Conservation (phyloP, 1,140 invertebrate species). For the Drosophila pectinifera region DNA sequence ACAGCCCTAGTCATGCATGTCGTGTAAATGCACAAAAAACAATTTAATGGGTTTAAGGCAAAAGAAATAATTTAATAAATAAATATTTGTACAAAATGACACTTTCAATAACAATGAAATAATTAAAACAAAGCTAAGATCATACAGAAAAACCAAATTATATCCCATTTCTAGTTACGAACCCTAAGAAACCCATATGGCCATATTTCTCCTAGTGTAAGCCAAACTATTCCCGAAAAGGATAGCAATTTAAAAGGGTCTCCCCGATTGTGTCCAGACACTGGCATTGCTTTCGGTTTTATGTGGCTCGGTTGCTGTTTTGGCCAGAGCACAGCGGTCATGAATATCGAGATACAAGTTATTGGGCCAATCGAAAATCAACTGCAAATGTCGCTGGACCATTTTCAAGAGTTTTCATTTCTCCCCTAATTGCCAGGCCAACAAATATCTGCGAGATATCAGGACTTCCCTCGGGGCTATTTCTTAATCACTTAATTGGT, state of each 20-base stretch:
- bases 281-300: slow-evolving; percentile 36
- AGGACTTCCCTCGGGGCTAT: slow-evolving; percentile 13
- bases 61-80: background rate
- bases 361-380: slow-evolving; percentile 25
- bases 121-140: background rate
- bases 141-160: background rate
- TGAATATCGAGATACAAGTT: slow-evolving; percentile 28
- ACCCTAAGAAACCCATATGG: too few relatives aligned
- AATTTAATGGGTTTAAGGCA: background rate
- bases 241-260: slow-evolving; percentile 16
- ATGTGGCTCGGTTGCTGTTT: slow-evolving; percentile 13
- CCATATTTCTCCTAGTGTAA: slow-evolving; percentile 21
- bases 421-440: slow-evolving; percentile 26
- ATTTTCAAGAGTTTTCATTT: slow-evolving; percentile 25
- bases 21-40: slow-evolving; percentile 13
- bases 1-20: slow-evolving; percentile 46
- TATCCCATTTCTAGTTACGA: too few relatives aligned
- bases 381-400: slow-evolving; percentile 16
- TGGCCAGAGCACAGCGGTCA: slow-evolving; percentile 23
- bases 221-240: background rate
- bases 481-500: slow-evolving; percentile 43
- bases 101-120: background rate
- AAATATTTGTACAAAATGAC: background rate
- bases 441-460: slow-evolving; percentile 1
- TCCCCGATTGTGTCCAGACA: slow-evolving; percentile 33